Evolutionary conservation across 2,888 invertebrate genomes (phyloP).

Genomic region (Hydrotaea diabolus): DNA sequence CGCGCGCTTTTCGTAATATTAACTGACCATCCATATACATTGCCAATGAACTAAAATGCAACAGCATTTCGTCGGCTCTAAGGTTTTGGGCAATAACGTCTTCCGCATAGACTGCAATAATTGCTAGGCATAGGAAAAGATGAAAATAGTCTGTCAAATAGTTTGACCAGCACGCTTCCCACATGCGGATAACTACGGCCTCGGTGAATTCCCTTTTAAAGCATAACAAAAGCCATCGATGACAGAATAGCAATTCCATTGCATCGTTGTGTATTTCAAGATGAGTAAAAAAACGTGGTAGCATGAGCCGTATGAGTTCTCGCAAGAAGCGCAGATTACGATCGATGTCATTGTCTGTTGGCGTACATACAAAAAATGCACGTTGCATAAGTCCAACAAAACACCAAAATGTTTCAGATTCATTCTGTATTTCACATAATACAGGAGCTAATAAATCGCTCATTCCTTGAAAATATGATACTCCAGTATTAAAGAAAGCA

Average conservation of each 20-base stretch:
- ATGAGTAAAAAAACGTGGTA: slow-evolving; percentile 94
- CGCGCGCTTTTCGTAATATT: slow-evolving; percentile 94
- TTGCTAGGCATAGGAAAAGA: slow-evolving; percentile 95
- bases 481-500: slow-evolving; percentile 92
- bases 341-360: slow-evolving; percentile 97
- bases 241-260: slow-evolving; percentile 94
- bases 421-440: slow-evolving; percentile 94
- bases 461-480: slow-evolving; percentile 96
- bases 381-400: slow-evolving; percentile 98
- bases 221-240: slow-evolving; percentile 96
- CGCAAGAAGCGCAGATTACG: slow-evolving; percentile 92
- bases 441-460: slow-evolving; percentile 97
- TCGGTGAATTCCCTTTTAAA: slow-evolving; percentile 96
- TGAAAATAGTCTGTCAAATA: slow-evolving; percentile 98
- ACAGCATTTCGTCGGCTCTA: slow-evolving; percentile 95
- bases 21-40: slow-evolving; percentile 98
- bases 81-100: slow-evolving; percentile 96
- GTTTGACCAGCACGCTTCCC: slow-evolving; percentile 99
- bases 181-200: slow-evolving; percentile 93
- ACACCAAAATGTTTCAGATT: slow-evolving; percentile 98
- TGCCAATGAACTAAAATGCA: slow-evolving; percentile 96
- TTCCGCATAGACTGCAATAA: slow-evolving; percentile 95
- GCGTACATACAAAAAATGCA: slow-evolving; percentile 96
- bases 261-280: slow-evolving; percentile 92
- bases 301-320: slow-evolving; percentile 93